Percentiles rank a stretch among this genome's conserved stretches.
Evolutionary conservation across 1,140 invertebrate species (phyloP).

Genomic region (Caerostris darwini): DNA sequence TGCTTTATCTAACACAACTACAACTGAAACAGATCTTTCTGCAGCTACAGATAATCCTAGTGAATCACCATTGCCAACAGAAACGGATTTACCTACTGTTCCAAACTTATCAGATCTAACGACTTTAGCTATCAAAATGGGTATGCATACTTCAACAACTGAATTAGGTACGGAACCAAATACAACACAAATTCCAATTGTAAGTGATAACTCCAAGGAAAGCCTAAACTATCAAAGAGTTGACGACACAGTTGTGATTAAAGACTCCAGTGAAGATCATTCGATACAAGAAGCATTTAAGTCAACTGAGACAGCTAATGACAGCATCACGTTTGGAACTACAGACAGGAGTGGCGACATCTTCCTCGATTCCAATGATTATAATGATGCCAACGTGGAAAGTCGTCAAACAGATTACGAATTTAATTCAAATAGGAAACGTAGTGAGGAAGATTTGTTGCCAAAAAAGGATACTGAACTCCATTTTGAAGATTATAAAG

Average conservation of each 20-base stretch:
- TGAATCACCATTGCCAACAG: not conserved
- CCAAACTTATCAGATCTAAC: not conserved
- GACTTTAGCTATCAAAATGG: not conserved
- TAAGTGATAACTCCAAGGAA: not conserved
- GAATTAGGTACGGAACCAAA: not conserved
- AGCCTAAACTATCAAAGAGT: not conserved
- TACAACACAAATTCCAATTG: not conserved
- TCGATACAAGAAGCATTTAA: not conserved
- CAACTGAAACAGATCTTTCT: not conserved
- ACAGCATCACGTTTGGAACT: not conserved
- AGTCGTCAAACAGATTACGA: constrained; percentile 42
- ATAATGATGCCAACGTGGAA: constrained; percentile 45
- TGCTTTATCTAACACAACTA: not conserved
- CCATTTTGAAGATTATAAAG: constrained; percentile 56
- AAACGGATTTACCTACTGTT: not conserved
- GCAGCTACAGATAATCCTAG: not conserved
- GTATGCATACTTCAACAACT: constrained; percentile 20
- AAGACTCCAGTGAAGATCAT: not conserved
- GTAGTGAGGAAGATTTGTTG: constrained; percentile 2
- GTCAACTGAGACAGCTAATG: not conserved
- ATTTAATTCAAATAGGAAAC: constrained; percentile 7
- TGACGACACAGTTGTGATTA: not conserved
- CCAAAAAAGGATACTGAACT: not conserved
- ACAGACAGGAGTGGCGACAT: constrained; percentile 11
- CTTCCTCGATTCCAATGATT: constrained; percentile 16